Percentiles rank a stretch among this genome's conserved stretches.
Conservation (phyloP, 1,140 invertebrate genomes). For the Ridgeia piscesae region DNA sequence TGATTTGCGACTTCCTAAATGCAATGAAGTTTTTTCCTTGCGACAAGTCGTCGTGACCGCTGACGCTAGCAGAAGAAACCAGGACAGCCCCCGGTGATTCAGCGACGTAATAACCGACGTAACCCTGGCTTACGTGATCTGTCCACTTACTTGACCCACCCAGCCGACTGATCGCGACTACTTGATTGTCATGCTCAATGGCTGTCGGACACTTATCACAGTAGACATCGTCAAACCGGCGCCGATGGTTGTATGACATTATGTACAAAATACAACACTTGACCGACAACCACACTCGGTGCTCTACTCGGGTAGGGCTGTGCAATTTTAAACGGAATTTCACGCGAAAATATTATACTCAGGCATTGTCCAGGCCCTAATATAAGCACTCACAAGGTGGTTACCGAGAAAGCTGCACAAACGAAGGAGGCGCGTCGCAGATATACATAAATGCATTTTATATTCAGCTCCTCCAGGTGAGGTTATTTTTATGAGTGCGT, state of each 20-base stretch:
- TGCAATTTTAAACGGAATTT: background rate
- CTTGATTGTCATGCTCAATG: background rate
- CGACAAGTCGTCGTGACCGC: background rate
- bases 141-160: background rate
- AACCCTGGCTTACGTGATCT: background rate
- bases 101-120: background rate
- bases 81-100: background rate
- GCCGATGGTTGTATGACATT: background rate
- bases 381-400: background rate
- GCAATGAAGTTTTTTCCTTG: too few species aligned
- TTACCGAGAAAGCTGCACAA: background rate
- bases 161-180: background rate
- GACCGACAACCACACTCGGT: background rate
- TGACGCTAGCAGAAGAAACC: background rate
- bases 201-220: background rate
- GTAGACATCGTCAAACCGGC: background rate
- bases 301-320: background rate
- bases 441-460: too few species aligned
- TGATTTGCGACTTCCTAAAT: too few species aligned
- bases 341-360: background rate
- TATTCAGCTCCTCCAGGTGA: too few species aligned
- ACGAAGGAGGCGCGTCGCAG: background rate
- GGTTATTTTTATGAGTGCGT: too few species aligned
- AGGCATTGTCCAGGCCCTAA: background rate
- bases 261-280: background rate